Evolutionary conservation across 2,797 vertebrate genomes (phyloP).

Genomic region (Melanotaenia parkinsoni): DNA sequence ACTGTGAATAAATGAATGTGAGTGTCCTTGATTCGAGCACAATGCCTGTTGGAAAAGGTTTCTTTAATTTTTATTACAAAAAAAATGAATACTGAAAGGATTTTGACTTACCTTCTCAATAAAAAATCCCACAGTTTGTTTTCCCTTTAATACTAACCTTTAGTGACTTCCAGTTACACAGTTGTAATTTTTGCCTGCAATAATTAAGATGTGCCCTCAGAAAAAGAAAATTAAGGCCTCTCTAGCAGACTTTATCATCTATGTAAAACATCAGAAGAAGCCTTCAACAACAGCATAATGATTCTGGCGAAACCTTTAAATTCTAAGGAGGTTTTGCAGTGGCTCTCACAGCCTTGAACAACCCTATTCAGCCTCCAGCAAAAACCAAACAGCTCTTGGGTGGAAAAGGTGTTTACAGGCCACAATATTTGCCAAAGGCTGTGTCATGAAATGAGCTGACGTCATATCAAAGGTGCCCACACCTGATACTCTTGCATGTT

Average conservation of each 20-base stretch:
- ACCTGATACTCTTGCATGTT: not conserved
- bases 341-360: not conserved
- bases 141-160: not conserved
- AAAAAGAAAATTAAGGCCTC: not conserved
- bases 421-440: not conserved
- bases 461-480: not conserved
- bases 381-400: not conserved
- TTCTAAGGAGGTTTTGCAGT: not conserved
- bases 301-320: not conserved
- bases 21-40: constrained; percentile 5
- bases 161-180: not conserved
- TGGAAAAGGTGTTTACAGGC: not conserved
- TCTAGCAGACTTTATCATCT: not conserved
- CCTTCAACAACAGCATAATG: not conserved
- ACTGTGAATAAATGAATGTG: constrained; percentile 13
- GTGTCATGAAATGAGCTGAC: not conserved
- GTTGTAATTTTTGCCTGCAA: not conserved
- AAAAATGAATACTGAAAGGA: not conserved
- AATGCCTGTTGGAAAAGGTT: constrained; percentile 1
- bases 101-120: not conserved
- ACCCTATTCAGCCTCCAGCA: not conserved
- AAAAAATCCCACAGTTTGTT: not conserved
- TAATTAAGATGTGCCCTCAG: not conserved
- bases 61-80: not conserved
- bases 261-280: not conserved